A percentile compares a stretch with the other conserved stretches of the same genome.
phyloP scores from a whole-genome alignment of 2,888 invertebrate genomes.

The Amiota minor region DNA sequence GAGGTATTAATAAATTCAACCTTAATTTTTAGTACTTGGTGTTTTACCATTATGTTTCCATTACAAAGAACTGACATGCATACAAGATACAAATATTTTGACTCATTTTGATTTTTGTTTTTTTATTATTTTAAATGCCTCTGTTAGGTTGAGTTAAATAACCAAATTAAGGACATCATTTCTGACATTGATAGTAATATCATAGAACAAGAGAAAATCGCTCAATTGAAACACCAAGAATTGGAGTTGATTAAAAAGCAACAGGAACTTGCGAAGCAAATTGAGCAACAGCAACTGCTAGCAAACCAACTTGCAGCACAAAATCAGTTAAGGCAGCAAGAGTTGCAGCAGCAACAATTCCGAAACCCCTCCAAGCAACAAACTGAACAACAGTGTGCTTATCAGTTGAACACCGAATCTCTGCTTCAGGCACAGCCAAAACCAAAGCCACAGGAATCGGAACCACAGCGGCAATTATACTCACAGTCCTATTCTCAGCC shows the following conservation, averaged over 20 bases:
- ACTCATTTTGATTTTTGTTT: too few species aligned
- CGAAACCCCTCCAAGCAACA: constrained; percentile 23
- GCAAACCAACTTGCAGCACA: constrained; percentile 55
- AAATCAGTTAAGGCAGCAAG: constrained; percentile 53
- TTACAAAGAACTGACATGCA: too few species aligned
- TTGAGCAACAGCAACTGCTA: constrained; percentile 58
- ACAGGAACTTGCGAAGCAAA: constrained; percentile 57
- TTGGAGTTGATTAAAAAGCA: constrained; percentile 59
- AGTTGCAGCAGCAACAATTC: constrained; percentile 44
- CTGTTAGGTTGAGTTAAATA: constrained; percentile 75
- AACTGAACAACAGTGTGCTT: constrained; percentile 37
- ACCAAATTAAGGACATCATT: constrained; percentile 77
- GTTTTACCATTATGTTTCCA: too few species aligned
- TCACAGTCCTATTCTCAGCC: constrained; percentile 28
- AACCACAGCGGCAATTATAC: constrained; percentile 36
- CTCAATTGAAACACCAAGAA: constrained; percentile 59
- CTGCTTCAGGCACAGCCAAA: constrained; percentile 29
- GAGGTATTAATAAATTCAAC: neutral
- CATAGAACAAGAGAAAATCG: constrained; percentile 73
- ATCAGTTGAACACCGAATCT: too few species aligned
- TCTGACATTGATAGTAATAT: constrained; percentile 78
- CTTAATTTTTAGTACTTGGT: neutral
- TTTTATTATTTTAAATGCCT: too few species aligned
- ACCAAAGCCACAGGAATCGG: constrained; percentile 34
- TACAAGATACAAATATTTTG: too few species aligned